These are phyloP conservation scores for Geotrypetes seraphini DNA, from an alignment of 2,797 vertebrate genomes.

Conservation along the genomic window DNA sequence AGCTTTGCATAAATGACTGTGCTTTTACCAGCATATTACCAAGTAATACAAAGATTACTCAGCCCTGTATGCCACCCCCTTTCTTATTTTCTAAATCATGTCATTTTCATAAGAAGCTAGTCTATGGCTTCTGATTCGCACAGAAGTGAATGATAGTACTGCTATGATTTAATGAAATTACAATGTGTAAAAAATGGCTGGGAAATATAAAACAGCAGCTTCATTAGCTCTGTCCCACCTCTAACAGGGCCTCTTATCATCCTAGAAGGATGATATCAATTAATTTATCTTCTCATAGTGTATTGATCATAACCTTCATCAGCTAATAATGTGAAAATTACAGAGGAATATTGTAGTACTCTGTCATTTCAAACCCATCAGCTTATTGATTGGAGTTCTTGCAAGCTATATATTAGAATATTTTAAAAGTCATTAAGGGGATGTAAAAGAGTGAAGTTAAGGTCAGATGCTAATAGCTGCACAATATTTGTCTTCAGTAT, in stretches of 20 bases:
- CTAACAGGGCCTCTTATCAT: constrained; percentile 43
- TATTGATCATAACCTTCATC: constrained; percentile 61
- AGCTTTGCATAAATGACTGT: background rate
- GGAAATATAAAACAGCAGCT: constrained; percentile 24
- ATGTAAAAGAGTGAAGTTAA: constrained; percentile 26
- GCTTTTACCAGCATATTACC: background rate
- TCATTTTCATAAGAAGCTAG: constrained; percentile 23
- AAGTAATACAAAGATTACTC: background rate
- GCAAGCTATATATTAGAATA: constrained; percentile 33
- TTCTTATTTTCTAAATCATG: constrained; percentile 19
- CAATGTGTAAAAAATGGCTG: constrained; percentile 35
- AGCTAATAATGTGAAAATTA: constrained; percentile 60
- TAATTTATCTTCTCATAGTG: constrained; percentile 48
- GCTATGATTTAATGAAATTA: constrained; percentile 34
- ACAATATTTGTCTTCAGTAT: background rate
- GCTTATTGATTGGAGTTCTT: constrained; percentile 44
- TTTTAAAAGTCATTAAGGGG: constrained; percentile 23
- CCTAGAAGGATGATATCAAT: constrained; percentile 61
- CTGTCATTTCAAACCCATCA: constrained; percentile 53
- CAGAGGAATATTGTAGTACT: constrained; percentile 47
- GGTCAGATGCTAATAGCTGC: constrained; percentile 11
- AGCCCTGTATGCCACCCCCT: background rate
- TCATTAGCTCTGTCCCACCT: constrained; percentile 55
- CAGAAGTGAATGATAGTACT: constrained; percentile 34
- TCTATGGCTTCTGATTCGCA: constrained; percentile 20